Evolutionary conservation across 2,113 vertebrate species (phyloP), one percentile per base, ranked within the genome.

Genomic region (Desmodus rotundus): DNA sequence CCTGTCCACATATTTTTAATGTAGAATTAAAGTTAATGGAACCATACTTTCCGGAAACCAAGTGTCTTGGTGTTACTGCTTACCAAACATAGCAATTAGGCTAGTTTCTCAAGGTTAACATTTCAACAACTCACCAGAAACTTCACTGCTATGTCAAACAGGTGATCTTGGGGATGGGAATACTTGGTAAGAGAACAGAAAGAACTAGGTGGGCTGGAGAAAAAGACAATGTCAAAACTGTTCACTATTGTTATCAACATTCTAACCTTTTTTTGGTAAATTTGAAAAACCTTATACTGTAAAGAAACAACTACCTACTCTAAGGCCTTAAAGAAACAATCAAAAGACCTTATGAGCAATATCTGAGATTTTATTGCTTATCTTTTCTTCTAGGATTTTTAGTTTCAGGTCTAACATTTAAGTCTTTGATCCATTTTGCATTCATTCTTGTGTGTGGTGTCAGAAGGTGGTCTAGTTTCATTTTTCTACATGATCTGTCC

Each of bases 81-180:
- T 78, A 77, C 19, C 33, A 26, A 82, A 65, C 50, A 65, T 5
- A 94, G n/a, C 31, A 86, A 76, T 93, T 91, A 88, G 58, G 54
- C 36, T 96, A 84, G 85, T 74, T 93, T 77, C 77, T 93, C 56
- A 94, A 93, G 43, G 41, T 61, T 78, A 93, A 78, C 86, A 38
- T 84, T 87, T 92, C 20, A 90, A n/a, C 15, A 50, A 58, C 52
- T 96, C 68, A 74, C 47, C 63, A 86, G 84, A 88, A 92, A 33
- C 47, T n/a, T 81, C 77, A 76, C 26, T 87, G 54, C n/a, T 74
- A 61, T 15, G 38, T 94, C 61, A 70, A 88, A 91, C 28, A 72
- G 28, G 22, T 80, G 52, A 91, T 72, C 15, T 72, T 4, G 31
- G 17, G 17, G 91, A 93, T 76, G 67, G 85, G 65, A 93, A 38